These are phyloP conservation scores for Falco novaeseelandiae DNA, from an alignment of 2,797 vertebrate genomes.

Conservation along the genomic window DNA sequence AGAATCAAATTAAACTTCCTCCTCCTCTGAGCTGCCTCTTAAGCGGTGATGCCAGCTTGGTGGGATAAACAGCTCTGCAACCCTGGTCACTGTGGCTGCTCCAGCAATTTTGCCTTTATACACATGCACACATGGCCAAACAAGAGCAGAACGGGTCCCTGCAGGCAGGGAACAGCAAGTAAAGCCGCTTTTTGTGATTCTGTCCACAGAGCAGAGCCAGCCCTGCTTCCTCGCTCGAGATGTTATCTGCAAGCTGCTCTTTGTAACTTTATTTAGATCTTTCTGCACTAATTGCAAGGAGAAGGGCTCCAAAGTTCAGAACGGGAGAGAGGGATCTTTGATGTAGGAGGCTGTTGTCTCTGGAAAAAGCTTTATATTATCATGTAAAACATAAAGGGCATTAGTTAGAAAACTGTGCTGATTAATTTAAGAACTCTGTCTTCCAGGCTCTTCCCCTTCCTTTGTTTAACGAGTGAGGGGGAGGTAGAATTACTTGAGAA, in stretches of 20 bases:
- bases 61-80: not conserved
- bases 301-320: not conserved
- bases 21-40: not conserved
- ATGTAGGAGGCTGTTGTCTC: constrained; percentile 17
- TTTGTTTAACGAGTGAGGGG: not conserved
- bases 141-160: not conserved
- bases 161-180: not conserved
- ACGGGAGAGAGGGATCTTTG: not conserved
- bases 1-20: not conserved
- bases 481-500: not conserved
- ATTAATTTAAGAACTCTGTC: not conserved
- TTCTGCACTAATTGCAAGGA: not conserved
- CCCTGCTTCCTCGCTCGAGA: not conserved
- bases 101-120: not conserved
- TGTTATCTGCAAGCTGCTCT: not conserved
- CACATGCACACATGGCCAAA: accelerated
- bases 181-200: not conserved
- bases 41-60: not conserved
- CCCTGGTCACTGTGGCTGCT: not conserved
- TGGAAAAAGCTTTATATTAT: constrained; percentile 4
- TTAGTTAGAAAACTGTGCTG: not conserved
- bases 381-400: constrained; percentile 51
- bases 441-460: not conserved
- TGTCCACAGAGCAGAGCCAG: not conserved
- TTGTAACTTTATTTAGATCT: not conserved